Evolutionary conservation across 2,888 invertebrate species (phyloP).

Genomic region (Phortica okadai): DNA sequence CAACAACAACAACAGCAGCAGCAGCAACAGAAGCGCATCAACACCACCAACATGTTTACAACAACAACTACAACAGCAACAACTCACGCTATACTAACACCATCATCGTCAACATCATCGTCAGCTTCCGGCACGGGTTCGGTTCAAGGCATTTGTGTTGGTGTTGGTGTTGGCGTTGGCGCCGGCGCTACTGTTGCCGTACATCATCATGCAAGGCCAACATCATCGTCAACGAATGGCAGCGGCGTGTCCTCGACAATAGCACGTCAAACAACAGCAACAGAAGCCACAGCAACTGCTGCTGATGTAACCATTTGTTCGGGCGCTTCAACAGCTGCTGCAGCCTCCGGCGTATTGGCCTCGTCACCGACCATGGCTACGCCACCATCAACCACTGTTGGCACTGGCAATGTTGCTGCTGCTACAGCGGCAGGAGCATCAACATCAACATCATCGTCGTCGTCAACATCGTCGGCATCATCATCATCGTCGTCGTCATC

Average conservation of each 20-base stretch:
- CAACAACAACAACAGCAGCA: constrained; percentile 40
- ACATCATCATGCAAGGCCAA: constrained; percentile 45
- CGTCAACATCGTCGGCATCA: background rate
- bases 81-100: constrained; percentile 38
- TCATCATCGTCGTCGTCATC: constrained; percentile 42
- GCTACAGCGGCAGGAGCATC: background rate
- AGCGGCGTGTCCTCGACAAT: constrained; percentile 19
- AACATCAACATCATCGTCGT: background rate
- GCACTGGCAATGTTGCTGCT: constrained; percentile 2
- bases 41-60: constrained; percentile 19
- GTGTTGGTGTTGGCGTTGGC: background rate
- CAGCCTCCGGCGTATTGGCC: constrained; percentile 45
- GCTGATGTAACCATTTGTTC: constrained; percentile 41
- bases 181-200: constrained; percentile 51
- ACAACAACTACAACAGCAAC: constrained; percentile 45
- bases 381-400: constrained; percentile 50
- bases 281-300: constrained; percentile 32
- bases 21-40: constrained; percentile 33
- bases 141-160: constrained; percentile 40
- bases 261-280: constrained; percentile 37
- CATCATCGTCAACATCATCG: constrained; percentile 47
- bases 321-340: constrained; percentile 50
- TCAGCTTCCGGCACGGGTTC: constrained; percentile 42
- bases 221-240: constrained; percentile 44
- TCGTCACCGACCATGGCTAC: constrained; percentile 38